Evolutionary conservation across 2,113 vertebrate genomes (phyloP), one percentile per base, ranked within the genome.

Genomic region (Corydoras sp.): DNA sequence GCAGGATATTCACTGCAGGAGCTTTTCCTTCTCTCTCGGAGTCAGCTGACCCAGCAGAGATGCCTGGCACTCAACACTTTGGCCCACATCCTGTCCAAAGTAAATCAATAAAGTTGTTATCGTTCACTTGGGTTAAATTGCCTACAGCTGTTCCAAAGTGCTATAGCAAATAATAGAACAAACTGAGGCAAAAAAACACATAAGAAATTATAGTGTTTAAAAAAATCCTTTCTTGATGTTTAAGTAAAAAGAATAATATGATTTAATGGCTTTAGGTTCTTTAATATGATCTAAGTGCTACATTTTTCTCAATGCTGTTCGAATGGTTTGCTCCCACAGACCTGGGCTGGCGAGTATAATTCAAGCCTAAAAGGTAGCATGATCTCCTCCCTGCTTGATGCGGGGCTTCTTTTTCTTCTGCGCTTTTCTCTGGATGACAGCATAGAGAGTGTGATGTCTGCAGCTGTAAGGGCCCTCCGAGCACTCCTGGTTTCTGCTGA

Each of bases 1-100:
- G 95, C 96, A 73, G 97, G 97, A 69, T 99, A 99, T 80, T 95
- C 97, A 59, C 87, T 99, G 59, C 95, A 99, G 86, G 97, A 99
- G 77, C 92, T 99, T 68, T 98, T 99, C 84, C 89, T 94, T 77
- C 86, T 99, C 80, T 93, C 92, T 56, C 95, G 95, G 31, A 99
- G 97, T 89, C 93, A 95, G 81, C 69, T 97, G 74, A 94, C 85
- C 81, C 95, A 95, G 58, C 97, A 99, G 86, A 91, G 96, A 83
- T 90, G 80, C 3, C 83, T 99, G 74, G 92, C 95, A 5, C 87
- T 99, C 54, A 88, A 90, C 69, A 94, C 94, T 62, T 82, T 99
- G 15, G 92, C 92, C 65, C 90, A 79, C 81, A 83, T 98, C 82
- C 88, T 99, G 69, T 72, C 86, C 74, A 95, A 95, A 90, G 97